Percentiles rank a stretch among this genome's conserved stretches.
These are phyloP conservation scores for Gymnoscelis rufifasciata DNA, from an alignment of 2,888 invertebrate species.

Conservation along the genomic window DNA sequence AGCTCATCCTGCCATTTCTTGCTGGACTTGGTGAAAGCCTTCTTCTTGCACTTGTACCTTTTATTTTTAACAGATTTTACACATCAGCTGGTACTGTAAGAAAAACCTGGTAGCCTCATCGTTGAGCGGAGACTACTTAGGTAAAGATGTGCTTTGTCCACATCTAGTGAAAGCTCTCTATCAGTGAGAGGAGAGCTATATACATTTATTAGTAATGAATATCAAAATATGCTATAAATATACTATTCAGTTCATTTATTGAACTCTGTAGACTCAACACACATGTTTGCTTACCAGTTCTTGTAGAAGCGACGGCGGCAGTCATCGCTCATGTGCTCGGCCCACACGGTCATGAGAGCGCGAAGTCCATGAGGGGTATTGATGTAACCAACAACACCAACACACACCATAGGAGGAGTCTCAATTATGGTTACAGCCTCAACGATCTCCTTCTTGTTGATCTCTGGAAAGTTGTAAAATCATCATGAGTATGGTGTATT, in stretches of 20 bases:
- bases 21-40: slow-evolving; percentile 98
- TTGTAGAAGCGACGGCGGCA: slow-evolving; percentile 99
- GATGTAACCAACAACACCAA: slow-evolving; percentile 99
- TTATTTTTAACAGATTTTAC: slow-evolving; percentile 42
- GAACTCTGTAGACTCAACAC: no score
- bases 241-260: no score
- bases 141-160: slow-evolving; percentile 50
- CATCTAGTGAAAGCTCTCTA: slow-evolving; percentile 80
- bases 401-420: slow-evolving; percentile 98
- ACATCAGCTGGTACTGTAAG: slow-evolving; percentile 57
- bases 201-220: slow-evolving; percentile 41
- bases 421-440: slow-evolving; percentile 99
- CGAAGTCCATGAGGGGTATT: slow-evolving; percentile 98
- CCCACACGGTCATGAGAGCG: slow-evolving; percentile 97
- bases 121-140: slow-evolving; percentile 83
- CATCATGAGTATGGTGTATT: no score
- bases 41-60: slow-evolving; percentile 99
- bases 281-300: slow-evolving; percentile 99
- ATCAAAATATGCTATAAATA: no score
- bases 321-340: slow-evolving; percentile 99
- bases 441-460: slow-evolving; percentile 99
- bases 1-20: slow-evolving; percentile 99
- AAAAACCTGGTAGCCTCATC: slow-evolving; percentile 83
- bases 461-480: slow-evolving; percentile 83
- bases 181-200: slow-evolving; percentile 84